Evolutionary conservation across 2,113 vertebrate species (phyloP).

Genomic region (Helogale parvula): DNA sequence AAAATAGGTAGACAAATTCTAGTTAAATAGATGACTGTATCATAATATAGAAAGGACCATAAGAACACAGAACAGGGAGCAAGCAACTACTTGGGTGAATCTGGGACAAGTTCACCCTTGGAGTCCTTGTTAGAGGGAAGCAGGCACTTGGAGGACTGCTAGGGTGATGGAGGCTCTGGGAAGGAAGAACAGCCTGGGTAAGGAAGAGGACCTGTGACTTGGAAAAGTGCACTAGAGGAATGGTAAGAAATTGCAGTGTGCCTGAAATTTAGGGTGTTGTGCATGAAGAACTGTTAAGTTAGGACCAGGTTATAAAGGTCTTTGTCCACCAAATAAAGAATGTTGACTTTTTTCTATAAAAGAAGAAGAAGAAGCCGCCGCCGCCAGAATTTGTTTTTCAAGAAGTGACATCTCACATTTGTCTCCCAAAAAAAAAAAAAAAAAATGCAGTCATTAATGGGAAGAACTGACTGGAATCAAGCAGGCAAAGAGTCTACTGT

Average conservation of each 20-base stretch:
- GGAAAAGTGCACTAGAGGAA: neutral
- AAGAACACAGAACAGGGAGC: neutral
- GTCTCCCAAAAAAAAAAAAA: neutral
- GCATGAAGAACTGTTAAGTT: neutral
- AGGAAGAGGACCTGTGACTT: neutral
- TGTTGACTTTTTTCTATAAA: neutral
- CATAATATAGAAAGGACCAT: neutral
- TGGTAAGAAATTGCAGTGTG: constrained; percentile 15
- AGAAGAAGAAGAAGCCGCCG: neutral
- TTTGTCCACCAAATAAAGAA: neutral
- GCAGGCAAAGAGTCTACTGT: neutral
- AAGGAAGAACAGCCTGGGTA: neutral
- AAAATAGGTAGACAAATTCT: neutral
- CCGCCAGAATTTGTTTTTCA: neutral
- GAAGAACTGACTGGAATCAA: neutral
- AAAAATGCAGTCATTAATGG: neutral
- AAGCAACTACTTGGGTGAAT: neutral
- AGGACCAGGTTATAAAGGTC: neutral
- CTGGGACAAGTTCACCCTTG: neutral
- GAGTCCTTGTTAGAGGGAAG: neutral
- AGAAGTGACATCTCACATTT: neutral
- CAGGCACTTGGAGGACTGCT: neutral
- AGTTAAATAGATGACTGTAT: neutral
- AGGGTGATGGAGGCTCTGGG: neutral
- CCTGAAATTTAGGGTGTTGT: neutral